These are phyloP conservation scores for Adoxophyes honmai DNA, from an alignment of 1,140 invertebrate genomes.

Conservation along the genomic window DNA sequence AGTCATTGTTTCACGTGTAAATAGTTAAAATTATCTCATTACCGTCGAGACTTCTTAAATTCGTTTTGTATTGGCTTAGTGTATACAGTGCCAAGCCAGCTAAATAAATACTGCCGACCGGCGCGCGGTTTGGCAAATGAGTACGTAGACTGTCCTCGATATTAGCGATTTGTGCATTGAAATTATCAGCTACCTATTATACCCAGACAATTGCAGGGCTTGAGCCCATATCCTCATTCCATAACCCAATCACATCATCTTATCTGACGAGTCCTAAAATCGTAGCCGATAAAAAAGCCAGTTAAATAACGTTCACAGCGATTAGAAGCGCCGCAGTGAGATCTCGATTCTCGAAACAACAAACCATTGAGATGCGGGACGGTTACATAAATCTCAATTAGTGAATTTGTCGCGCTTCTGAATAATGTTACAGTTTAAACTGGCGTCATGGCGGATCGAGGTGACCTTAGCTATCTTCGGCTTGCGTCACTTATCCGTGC, in stretches of 20 bases:
- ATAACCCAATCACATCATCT: too few relatives aligned
- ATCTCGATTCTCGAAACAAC: constrained; percentile 12
- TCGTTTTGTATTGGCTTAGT: not conserved
- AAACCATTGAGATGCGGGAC: not conserved
- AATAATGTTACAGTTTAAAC: constrained; percentile 17
- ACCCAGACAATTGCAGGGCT: too few relatives aligned
- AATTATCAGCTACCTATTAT: too few relatives aligned
- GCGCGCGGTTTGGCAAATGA: not conserved
- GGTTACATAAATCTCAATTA: constrained; percentile 27
- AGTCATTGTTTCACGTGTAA: not conserved
- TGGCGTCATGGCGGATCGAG: constrained; percentile 2
- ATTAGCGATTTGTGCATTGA: not conserved
- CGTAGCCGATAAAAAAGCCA: too few relatives aligned
- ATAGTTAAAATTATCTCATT: constrained; percentile 15
- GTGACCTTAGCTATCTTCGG: constrained; percentile 18
- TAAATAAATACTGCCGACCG: not conserved
- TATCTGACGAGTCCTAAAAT: too few relatives aligned
- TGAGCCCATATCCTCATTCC: too few relatives aligned
- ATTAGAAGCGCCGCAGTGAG: too few relatives aligned
- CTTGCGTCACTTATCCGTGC: constrained; percentile 22
- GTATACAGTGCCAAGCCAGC: not conserved
- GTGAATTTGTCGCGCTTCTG: constrained; percentile 26
- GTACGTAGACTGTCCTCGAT: not conserved
- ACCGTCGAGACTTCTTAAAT: not conserved
- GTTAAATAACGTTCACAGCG: too few relatives aligned